Base-by-base conservation (phyloP, 2,797 vertebrate genomes). In the Podarcis lilfordi region DNA sequence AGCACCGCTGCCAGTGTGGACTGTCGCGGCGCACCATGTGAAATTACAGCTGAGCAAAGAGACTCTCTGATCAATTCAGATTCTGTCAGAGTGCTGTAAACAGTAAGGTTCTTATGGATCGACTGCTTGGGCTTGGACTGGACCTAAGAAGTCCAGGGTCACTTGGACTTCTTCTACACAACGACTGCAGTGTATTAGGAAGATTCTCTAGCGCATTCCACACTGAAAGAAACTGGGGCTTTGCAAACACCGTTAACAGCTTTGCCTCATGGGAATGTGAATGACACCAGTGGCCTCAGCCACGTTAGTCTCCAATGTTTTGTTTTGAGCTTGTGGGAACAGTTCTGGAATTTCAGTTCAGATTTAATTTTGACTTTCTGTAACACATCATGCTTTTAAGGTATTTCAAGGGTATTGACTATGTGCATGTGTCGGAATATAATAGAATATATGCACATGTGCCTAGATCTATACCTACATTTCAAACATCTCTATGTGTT, bases 21-120 rank as follows among this genome's bases (percentile, higher is more conserved):
- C 86, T 83, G 61, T 78, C 89, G 85, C 82, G 92, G 90, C 78
- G 92, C 85, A 59, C 92, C 91, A 4, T 80, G 86, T 0, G 94
- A 93, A 80, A 93, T 92, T 88, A 92, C 93, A 90, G 59, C 71
- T 19, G 90, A 82, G 78, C 91, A 66, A 45, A 93, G 89, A 0
- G 64, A 93, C 85, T 91, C 90, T 11, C 93, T 85, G 23, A 84
- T 72, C 91, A 92, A 55, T 88, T 91, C 85, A 89, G 55, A 19
- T 92, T 94, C 93, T 89, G 94, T 59, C 74, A 89, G 94, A 86
- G 95, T 95, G 81, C 89, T 87, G 59, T 96, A 94, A 94, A 85
- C 92, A 88, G 90, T 85, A 68, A 88, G 85, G 89, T 92, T 87
- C 91, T 2, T 82, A 2, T 91, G 93, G 88, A 69, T 95, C 13